Base-by-base conservation (phyloP, 2,888 invertebrate genomes). In the Drosophila anomelani region DNA sequence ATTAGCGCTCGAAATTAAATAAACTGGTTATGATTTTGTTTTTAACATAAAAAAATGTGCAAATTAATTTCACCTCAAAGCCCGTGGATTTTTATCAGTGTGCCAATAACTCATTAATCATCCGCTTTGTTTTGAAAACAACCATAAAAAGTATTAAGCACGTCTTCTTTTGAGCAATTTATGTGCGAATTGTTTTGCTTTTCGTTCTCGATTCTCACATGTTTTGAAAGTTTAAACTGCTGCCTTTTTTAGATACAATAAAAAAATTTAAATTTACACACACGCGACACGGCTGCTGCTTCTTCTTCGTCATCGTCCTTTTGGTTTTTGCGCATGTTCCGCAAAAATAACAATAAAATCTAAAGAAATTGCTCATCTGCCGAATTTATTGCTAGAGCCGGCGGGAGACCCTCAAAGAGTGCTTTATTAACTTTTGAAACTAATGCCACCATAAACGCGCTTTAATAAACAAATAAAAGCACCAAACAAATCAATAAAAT, bases 251-350 rank as follows among this genome's bases (percentile, higher is more conserved):
- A 46, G 47, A 61, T 56, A 79, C 54, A 87, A 87, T 87, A 85
- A 84, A 87, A 81, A 76, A 67, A 71, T 75, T 81, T 78, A 80
- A 85, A 79, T 79, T 82, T 74, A 75, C 76, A 78, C 77, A 85
- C 82, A 88, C 85, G 80, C 81, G 86, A 79, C 86, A 76, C 62
- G 74, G 32, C 44, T 55, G 41, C 47, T 41, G 17, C 59, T 66
- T 61, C 61, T 73, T 68, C 67, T 67, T 62, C 56, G 20, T 62
- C 43, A 15, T 15, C 57, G 62, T 54, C 73, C 34, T 51, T 59
- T 62, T 44, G 55, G 44, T 74, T 77, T 80, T 76, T 83, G 88
- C 89, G 84, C 81, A 88, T 89, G 81, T 86, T 83, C 88, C 81
- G 75, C 57, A 77, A 77, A 73, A 36, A 36, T 36, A 53, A 15